Base-by-base conservation (phyloP, 2,797 vertebrate species). In the Podarcis siculus region DNA sequence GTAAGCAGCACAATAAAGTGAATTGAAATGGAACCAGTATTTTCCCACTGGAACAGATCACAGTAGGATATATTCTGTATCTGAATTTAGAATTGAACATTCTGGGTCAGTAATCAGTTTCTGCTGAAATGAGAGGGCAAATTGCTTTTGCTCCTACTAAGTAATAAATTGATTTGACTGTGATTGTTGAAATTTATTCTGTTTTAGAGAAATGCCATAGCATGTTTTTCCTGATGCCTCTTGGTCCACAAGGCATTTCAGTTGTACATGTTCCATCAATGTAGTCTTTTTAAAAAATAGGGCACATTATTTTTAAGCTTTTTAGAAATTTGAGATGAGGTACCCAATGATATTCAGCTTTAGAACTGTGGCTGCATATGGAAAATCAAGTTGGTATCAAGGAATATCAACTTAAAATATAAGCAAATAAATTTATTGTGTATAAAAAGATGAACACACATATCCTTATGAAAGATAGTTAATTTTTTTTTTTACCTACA, bases 121-220 rank as follows among this genome's bases (percentile, higher is more conserved):
- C 15, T 89, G 55, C 25, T 85, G 83, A 0, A 0, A 72, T 90
- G 8, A 37, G 19, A 35, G 58, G 30, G 4, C n/a, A 67, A 32
- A 76, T 86, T 81, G 86, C n/a, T 75, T 23, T 55, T 79, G 55
- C 2, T 4, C 13, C 39, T 72, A 30, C 21, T 79, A 66, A 75
- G 78, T 10, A 9, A 10, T 2, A 0, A 73, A 12, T 10, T 0
- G 1, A 87, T 81, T 76, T 79, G 15, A 35, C 77, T 88, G 15
- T 72, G 17, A 81, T 32, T 49, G 17, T 82, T 37, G 66, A 87
- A 67, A 1, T 2, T 64, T 37, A 0, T 1, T 78, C 89, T 87
- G 15, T 61, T 79, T 67, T 89, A 82, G 82, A 27, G 10, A 55
- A 42, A 82, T 49, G n/a, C 39, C 82, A 84, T 79, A 83, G 13